Conservation (phyloP, 2,113 vertebrate species). For the Psettodes erumei region DNA sequence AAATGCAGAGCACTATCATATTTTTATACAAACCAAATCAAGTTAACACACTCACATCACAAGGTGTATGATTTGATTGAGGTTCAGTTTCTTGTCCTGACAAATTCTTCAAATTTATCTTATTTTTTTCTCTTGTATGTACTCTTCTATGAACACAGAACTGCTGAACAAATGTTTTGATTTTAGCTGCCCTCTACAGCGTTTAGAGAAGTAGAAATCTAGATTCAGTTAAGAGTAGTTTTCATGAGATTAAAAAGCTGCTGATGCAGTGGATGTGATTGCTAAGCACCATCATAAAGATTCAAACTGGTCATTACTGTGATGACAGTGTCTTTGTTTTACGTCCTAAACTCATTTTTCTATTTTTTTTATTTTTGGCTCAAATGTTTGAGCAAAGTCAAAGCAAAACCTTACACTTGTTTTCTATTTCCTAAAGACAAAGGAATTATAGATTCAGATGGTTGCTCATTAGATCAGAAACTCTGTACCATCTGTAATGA, state of each 20-base stretch:
- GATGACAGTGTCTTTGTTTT: background rate
- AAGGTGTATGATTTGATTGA: background rate
- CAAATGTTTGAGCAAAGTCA: background rate
- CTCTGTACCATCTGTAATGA: background rate
- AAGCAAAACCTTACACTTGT: background rate
- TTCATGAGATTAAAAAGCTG: slow-evolving; percentile 1
- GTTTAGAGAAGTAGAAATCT: background rate
- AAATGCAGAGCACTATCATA: background rate
- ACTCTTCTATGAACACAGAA: background rate
- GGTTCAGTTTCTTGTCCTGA: background rate
- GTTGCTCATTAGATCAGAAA: background rate
- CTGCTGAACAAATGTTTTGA: background rate
- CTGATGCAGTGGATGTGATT: background rate
- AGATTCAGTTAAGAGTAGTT: background rate
- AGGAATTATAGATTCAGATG: background rate
- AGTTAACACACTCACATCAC: slow-evolving; percentile 7
- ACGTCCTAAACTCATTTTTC: background rate
- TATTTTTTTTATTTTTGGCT: too few relatives aligned
- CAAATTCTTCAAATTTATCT: background rate
- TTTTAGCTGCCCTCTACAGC: background rate
- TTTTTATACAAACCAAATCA: slow-evolving; percentile 14
- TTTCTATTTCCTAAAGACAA: background rate
- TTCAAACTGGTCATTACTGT: background rate
- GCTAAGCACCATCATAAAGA: background rate
- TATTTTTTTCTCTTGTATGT: background rate